Percentiles rank a stretch among this genome's conserved stretches.
These are phyloP conservation scores for Nannoperca australis DNA, from an alignment of 2,797 vertebrate genomes.

Conservation along the genomic window DNA sequence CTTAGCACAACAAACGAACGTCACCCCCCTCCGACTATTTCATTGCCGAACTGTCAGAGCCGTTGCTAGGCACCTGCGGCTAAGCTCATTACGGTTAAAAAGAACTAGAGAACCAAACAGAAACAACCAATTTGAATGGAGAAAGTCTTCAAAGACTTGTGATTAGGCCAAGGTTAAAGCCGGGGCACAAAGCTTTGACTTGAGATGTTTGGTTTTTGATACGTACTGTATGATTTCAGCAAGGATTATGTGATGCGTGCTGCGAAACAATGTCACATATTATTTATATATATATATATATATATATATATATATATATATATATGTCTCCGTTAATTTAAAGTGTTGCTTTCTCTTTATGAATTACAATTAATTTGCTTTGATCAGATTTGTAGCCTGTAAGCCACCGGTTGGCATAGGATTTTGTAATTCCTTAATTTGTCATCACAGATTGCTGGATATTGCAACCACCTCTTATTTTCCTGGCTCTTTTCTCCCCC, in stretches of 20 bases:
- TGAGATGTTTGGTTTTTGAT: background rate
- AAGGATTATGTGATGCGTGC: background rate
- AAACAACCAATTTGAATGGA: constrained; percentile 40
- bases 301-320: background rate
- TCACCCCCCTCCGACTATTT: constrained; percentile 60
- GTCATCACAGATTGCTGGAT: background rate
- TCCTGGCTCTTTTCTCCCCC: background rate
- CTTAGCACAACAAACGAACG: constrained; percentile 66
- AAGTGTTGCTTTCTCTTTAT: constrained; percentile 14
- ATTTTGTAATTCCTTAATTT: background rate
- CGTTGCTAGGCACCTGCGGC: constrained; percentile 77
- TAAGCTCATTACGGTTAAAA: constrained; percentile 78
- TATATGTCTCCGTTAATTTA: constrained; percentile 5
- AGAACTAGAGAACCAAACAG: constrained; percentile 56
- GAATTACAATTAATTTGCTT: constrained; percentile 8
- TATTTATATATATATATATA: background rate
- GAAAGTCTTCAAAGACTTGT: constrained; percentile 29
- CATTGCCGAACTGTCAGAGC: constrained; percentile 66
- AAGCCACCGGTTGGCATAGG: background rate
- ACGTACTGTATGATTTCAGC: background rate
- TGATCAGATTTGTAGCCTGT: constrained; percentile 23
- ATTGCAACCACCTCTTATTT: constrained; percentile 1
- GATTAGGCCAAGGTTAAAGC: constrained; percentile 41
- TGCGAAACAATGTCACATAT: background rate
- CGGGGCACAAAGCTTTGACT: constrained; percentile 15